phyloP scores from a whole-genome alignment of 2,113 vertebrate genomes.

The Chiloscyllium plagiosum region DNA sequence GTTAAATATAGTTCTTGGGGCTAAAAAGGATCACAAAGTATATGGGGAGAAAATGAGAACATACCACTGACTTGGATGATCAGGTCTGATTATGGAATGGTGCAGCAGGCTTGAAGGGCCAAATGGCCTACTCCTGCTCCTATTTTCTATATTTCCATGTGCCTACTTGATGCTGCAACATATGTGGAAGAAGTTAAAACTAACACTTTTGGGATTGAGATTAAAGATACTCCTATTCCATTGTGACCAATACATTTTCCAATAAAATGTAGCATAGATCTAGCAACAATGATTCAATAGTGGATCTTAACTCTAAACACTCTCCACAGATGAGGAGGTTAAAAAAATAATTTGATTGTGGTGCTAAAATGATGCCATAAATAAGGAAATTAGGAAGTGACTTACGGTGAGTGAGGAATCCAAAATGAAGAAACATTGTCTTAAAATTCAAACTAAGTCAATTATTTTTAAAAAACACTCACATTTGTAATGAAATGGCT shows the following conservation, averaged over 20 bases:
- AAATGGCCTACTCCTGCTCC: no score
- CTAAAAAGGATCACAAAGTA: no score
- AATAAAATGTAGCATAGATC: neutral
- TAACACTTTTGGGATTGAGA: neutral
- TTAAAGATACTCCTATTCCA: neutral
- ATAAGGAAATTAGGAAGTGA: neutral
- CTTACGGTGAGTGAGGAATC: neutral
- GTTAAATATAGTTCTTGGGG: no score
- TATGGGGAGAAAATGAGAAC: no score
- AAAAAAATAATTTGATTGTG: neutral
- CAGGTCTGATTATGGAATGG: no score
- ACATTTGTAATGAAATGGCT: neutral
- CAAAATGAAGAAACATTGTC: neutral
- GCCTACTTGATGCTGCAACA: neutral
- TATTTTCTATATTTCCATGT: neutral
- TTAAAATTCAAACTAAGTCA: neutral
- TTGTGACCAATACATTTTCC: neutral
- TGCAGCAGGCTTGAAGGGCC: no score
- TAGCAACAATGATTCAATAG: neutral
- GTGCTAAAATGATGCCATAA: neutral
- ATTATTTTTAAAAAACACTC: neutral
- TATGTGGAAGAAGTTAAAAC: neutral
- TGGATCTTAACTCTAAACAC: neutral
- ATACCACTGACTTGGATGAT: no score
- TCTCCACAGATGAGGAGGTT: neutral